Percentiles rank a stretch among this genome's conserved stretches.
Conservation (phyloP, 2,888 invertebrate genomes). For the Pristionchus entomophagus region DNA sequence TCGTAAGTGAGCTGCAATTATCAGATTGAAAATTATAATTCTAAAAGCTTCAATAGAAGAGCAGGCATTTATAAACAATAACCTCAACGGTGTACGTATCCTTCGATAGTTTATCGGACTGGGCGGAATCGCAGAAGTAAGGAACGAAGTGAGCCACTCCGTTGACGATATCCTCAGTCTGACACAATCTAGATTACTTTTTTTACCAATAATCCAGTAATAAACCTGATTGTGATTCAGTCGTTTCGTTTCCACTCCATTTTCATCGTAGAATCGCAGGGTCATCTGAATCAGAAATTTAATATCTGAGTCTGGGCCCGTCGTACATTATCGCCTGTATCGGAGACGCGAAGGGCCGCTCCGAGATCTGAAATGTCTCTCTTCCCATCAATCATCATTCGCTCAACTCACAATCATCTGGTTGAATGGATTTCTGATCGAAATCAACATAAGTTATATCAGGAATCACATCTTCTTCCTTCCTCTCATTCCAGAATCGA, state of each 20-base stretch:
- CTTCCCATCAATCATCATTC: background rate
- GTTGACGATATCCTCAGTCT: background rate
- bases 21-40: background rate
- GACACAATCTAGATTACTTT: background rate
- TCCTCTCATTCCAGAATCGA: constrained; percentile 11
- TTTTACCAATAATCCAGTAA: background rate
- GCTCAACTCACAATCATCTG: background rate
- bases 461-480: background rate
- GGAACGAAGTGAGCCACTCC: constrained; percentile 22
- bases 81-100: constrained; percentile 5
- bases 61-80: background rate
- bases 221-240: background rate
- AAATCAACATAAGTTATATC: background rate
- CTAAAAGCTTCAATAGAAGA: background rate
- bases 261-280: background rate
- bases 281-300: background rate
- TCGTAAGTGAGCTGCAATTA: constrained; percentile 2
- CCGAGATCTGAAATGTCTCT: background rate
- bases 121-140: background rate
- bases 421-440: background rate
- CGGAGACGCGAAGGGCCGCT: background rate
- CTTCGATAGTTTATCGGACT: background rate
- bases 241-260: background rate
- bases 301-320: too few species aligned
- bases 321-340: background rate